A percentile compares a stretch with the other conserved stretches of the same genome.
phyloP scores from a whole-genome alignment of 2,888 invertebrate species.

The Mimachlamys varia region DNA sequence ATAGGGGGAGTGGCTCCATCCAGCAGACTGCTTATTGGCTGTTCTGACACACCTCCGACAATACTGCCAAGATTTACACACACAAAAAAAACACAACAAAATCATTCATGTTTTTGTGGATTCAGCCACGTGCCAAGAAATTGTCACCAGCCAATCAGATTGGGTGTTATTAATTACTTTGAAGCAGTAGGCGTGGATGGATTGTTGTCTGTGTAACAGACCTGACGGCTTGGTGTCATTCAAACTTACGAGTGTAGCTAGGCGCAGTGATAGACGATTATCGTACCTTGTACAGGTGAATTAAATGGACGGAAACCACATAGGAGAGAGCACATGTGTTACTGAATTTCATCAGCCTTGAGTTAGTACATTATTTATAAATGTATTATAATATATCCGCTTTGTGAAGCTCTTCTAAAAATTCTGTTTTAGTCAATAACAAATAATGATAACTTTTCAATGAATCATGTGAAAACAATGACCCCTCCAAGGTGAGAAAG shows the following conservation, averaged over 20 bases:
- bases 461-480: too few species aligned
- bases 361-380: too few species aligned
- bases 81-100: not conserved
- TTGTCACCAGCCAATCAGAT: not conserved
- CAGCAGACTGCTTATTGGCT: not conserved
- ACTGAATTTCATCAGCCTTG: not conserved
- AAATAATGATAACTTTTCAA: too few species aligned
- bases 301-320: not conserved
- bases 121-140: not conserved
- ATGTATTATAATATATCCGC: too few species aligned
- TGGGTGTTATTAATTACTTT: not conserved
- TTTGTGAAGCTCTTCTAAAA: too few species aligned
- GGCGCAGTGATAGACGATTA: not conserved
- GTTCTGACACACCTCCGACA: constrained; percentile 3
- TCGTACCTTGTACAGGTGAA: not conserved
- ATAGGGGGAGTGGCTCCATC: not conserved
- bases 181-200: not conserved
- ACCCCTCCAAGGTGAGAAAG: too few species aligned
- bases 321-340: not conserved
- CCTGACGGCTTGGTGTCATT: not conserved
- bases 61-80: not conserved
- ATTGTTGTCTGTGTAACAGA: not conserved
- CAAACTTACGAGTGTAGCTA: not conserved
- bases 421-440: too few species aligned
- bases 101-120: not conserved